These are phyloP conservation scores for Micropterix aruncella DNA, from an alignment of 2,888 invertebrate species.

Conservation along the genomic window DNA sequence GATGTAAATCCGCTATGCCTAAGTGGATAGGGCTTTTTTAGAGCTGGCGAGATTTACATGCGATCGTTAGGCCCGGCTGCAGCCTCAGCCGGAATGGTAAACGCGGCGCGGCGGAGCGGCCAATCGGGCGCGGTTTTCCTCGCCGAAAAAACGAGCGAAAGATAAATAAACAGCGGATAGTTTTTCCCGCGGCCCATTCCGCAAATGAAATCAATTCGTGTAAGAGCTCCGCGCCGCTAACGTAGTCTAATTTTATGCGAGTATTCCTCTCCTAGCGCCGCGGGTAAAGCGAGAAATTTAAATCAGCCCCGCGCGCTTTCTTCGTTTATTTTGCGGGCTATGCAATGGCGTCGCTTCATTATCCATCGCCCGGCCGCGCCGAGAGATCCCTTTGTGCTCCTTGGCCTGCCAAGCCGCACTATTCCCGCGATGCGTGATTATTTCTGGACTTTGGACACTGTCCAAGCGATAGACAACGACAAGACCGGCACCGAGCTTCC, in stretches of 20 bases:
- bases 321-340: background rate
- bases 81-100: background rate
- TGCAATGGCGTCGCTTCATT: no score
- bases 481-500: no score
- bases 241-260: background rate
- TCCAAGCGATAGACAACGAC: no score
- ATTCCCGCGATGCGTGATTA: no score
- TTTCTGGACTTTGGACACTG: no score
- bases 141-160: background rate
- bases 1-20: background rate
- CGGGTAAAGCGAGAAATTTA: background rate
- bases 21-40: background rate
- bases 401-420: no score
- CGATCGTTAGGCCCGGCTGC: background rate
- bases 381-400: background rate
- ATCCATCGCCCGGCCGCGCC: background rate
- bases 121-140: background rate
- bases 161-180: background rate
- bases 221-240: background rate
- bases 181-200: background rate
- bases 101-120: background rate
- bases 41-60: background rate
- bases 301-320: background rate
- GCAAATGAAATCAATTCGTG: background rate
- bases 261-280: background rate